Evolutionary conservation across 2,888 invertebrate species (phyloP), one percentile per base, ranked within the genome.

Genomic region (Sinhomidia bicolor): DNA sequence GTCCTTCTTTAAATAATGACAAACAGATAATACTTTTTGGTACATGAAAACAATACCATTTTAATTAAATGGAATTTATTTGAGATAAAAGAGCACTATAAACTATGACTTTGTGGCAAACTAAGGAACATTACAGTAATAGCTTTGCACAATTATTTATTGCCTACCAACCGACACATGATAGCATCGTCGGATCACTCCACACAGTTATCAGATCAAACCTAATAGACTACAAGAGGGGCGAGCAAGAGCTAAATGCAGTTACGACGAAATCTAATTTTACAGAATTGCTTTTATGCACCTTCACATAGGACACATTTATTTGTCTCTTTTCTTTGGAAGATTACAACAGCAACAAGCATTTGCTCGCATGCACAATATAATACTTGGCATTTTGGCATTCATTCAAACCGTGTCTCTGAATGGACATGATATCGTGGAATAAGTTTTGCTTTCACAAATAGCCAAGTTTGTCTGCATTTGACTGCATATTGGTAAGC

Each of bases 41-140:
- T 44, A 2, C 41, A 41, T 17, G 29, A 68, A 71, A 71, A 71
- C 71, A 41, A 71, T 71, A 20, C 71, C 23, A 44, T 23, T 60
- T 71, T 71, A 71, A 71, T 71, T 71, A 44, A 6, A 71, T 7
- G 65, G 65, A 68, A 68, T 32, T 68, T 14, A 14, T 32, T 68
- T 14, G 12, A 1, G 29, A 68, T 62, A 17, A 68, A 68, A 68
- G 14, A 32, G 5, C 2, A 3, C 20, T 3, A 54, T 54, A 54
- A 54, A 54, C 17, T 9, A 54, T 9, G 17, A 20, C 12, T 54
- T 54, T 17, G 54, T 6, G 17, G 20, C 3, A 12, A 54, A 54
- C 6, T 54, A 20, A 4, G 54, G 5, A 47, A 36, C 47, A 7
- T 47, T 54, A 54, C 54, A 54, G 5, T 4, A 17, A 54, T 54